A percentile compares a stretch with the other conserved stretches of the same genome.
Evolutionary conservation across 1,140 invertebrate species (phyloP).

Genomic region (Kradibia gibbosae): DNA sequence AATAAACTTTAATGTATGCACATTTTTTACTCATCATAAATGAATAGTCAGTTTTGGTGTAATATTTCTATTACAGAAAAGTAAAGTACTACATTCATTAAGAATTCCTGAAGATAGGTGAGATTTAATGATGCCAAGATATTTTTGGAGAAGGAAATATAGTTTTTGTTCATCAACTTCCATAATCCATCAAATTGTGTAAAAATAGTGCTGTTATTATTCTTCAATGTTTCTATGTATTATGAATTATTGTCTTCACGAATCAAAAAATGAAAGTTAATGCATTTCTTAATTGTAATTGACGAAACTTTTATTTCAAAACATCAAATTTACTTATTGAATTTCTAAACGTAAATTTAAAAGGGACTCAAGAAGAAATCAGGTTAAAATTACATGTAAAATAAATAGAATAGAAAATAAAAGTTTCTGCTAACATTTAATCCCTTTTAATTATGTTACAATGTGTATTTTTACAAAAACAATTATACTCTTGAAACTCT

Average conservation of each 20-base stretch:
- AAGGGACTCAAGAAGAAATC: conserved; percentile 48
- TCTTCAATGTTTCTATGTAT: no score
- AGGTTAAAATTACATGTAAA: conserved; percentile 46
- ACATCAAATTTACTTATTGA: conserved; percentile 46
- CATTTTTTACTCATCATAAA: not conserved
- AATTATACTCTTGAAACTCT: conserved; percentile 35
- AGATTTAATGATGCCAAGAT: conserved; percentile 62
- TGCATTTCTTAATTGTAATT: conserved; percentile 34
- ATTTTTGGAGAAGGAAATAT: conserved; percentile 27
- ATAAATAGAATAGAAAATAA: conserved; percentile 41
- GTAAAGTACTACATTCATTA: conserved; percentile 80
- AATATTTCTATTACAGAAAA: conserved; percentile 75
- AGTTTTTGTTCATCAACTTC: conserved; percentile 51
- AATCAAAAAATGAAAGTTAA: conserved; percentile 45
- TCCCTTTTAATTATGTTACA: conserved; percentile 45
- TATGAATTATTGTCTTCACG: no score
- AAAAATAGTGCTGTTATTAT: conserved; percentile 55
- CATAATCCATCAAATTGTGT: conserved; percentile 55
- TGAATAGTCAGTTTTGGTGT: not conserved
- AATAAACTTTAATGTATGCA: not conserved
- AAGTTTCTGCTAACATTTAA: conserved; percentile 40
- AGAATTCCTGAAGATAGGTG: conserved; percentile 80
- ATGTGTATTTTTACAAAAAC: conserved; percentile 45
- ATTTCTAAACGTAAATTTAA: conserved; percentile 48
- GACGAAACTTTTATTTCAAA: conserved; percentile 39